These are phyloP conservation scores for Lottia gigantea DNA, from an alignment of 2,888 invertebrate genomes.

Conservation along the genomic window DNA sequence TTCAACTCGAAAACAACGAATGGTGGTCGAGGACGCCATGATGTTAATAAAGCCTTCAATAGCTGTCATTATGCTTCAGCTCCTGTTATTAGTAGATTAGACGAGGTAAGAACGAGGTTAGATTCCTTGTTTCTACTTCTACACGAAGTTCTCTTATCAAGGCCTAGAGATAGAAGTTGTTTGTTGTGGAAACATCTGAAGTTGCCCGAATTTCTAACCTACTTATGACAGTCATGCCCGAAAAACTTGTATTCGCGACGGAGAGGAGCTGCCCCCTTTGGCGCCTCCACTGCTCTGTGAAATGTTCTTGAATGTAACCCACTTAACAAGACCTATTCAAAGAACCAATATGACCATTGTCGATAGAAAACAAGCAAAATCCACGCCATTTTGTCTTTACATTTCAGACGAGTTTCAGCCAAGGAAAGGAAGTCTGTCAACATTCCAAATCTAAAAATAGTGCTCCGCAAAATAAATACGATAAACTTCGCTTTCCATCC, in stretches of 20 bases:
- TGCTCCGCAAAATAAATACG: not conserved
- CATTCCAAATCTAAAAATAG: not conserved
- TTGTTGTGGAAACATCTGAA: too few species aligned
- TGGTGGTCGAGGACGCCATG: slow-evolving; percentile 16
- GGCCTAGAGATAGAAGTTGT: too few species aligned
- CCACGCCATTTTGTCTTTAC: not conserved
- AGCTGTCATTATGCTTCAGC: slow-evolving; percentile 30
- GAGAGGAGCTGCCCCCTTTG: too few species aligned
- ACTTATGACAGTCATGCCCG: too few species aligned
- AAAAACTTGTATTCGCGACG: too few species aligned
- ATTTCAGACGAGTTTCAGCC: slow-evolving; percentile 4
- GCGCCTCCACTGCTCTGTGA: too few species aligned
- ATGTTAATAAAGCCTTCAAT: slow-evolving; percentile 34
- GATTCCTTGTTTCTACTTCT: not conserved
- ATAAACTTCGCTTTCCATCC: slow-evolving; percentile 5
- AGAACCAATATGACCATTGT: too few species aligned
- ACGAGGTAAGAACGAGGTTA: slow-evolving; percentile 22
- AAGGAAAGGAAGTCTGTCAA: not conserved
- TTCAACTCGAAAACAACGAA: not conserved
- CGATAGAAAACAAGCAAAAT: too few species aligned
- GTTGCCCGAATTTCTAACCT: too few species aligned
- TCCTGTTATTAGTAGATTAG: slow-evolving; percentile 25
- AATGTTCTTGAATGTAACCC: too few species aligned
- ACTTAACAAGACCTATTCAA: too few species aligned
- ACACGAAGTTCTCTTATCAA: too few species aligned